Evolutionary conservation across 2,888 invertebrate genomes (phyloP).

Genomic region (Lasioglossum villosulum): DNA sequence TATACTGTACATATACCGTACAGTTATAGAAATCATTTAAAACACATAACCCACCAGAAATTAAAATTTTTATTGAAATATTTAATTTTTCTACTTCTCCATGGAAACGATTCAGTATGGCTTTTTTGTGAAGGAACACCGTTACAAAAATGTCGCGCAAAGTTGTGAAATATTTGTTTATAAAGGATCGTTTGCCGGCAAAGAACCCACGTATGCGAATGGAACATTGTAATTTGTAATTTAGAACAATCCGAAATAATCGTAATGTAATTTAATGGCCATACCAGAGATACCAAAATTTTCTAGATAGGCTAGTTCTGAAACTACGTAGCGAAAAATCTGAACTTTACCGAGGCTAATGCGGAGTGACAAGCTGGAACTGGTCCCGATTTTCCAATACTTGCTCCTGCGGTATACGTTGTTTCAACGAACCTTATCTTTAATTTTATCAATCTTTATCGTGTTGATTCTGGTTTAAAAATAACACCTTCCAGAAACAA

Average conservation of each 20-base stretch:
- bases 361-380: not conserved
- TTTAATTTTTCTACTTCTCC: slow-evolving; percentile 7
- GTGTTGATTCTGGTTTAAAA: not conserved
- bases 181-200: slow-evolving; percentile 1
- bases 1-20: not conserved
- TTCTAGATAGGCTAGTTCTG: slow-evolving; percentile 16
- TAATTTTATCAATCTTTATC: slow-evolving; percentile 27
- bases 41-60: slow-evolving; percentile 53
- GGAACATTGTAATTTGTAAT: slow-evolving; percentile 38
- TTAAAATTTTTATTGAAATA: slow-evolving; percentile 18
- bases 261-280: not conserved
- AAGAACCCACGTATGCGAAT: slow-evolving; percentile 20
- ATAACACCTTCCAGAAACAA: not conserved
- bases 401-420: not conserved
- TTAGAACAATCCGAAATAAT: slow-evolving; percentile 4
- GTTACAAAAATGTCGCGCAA: slow-evolving; percentile 3
- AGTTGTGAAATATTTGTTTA: slow-evolving; percentile 8
- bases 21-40: not conserved
- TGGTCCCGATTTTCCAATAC: not conserved
- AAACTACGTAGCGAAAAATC: not conserved
- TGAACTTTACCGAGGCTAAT: not conserved
- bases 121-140: slow-evolving; percentile 6
- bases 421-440: slow-evolving; percentile 8
- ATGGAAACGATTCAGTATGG: slow-evolving; percentile 3
- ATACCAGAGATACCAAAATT: slow-evolving; percentile 8